Evolutionary conservation across 2,888 invertebrate genomes (phyloP).

Genomic region (Chydorus sphaericus): DNA sequence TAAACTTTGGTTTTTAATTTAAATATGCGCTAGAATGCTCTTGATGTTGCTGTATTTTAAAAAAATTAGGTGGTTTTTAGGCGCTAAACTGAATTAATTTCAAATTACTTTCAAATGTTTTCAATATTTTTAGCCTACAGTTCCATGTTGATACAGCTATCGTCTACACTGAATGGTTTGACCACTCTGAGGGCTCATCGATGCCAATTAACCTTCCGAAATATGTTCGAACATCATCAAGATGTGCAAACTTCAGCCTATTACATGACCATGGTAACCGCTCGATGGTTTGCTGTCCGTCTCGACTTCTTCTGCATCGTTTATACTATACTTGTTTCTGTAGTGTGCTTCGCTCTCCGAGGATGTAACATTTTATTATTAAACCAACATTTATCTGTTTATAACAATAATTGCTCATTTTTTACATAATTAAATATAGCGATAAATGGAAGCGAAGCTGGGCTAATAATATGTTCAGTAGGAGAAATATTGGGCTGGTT

Average conservation of each 20-base stretch:
- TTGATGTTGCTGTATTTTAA: too few relatives aligned
- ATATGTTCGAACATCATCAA: constrained; percentile 27
- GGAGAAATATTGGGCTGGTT: constrained; percentile 34
- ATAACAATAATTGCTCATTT: background rate
- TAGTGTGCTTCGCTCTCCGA: constrained; percentile 62
- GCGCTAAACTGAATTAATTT: too few relatives aligned
- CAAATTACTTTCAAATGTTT: too few relatives aligned
- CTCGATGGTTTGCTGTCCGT: constrained; percentile 86
- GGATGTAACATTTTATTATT: constrained; percentile 27
- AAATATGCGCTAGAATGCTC: too few relatives aligned
- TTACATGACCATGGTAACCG: constrained; percentile 75
- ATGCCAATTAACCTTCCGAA: constrained; percentile 28
- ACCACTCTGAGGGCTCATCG: constrained; percentile 43
- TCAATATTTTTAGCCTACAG: constrained; percentile 33
- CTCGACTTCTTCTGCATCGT: constrained; percentile 74
- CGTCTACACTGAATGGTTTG: constrained; percentile 63
- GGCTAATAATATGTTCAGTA: constrained; percentile 26
- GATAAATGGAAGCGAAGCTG: too few relatives aligned
- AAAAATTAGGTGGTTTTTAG: too few relatives aligned
- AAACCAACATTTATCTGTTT: too few relatives aligned
- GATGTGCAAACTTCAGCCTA: constrained; percentile 68
- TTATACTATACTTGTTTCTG: constrained; percentile 71
- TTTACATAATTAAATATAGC: too few relatives aligned
- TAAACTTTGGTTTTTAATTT: too few relatives aligned
- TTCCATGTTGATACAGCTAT: constrained; percentile 50